A percentile compares a stretch with the other conserved stretches of the same genome.
These are phyloP conservation scores for Oreochromis mossambicus DNA, from an alignment of 2,797 vertebrate genomes.

Conservation along the genomic window DNA sequence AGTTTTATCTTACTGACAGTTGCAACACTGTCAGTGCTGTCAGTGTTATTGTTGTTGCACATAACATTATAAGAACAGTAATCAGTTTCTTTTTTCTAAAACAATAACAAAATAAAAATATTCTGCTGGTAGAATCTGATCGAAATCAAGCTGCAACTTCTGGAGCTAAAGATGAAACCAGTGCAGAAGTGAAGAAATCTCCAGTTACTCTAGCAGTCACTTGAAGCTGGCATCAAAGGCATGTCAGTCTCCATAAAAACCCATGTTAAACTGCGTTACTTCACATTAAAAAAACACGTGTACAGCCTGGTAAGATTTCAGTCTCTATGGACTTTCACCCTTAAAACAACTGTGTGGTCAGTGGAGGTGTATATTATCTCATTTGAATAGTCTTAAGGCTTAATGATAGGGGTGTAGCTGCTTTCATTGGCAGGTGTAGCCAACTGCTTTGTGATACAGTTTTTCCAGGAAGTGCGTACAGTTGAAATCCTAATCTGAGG, in stretches of 20 bases:
- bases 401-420: background rate
- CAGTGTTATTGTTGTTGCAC: background rate
- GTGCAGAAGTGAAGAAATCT: background rate
- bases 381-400: background rate
- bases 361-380: background rate
- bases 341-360: background rate
- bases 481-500: background rate
- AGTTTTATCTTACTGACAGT: background rate
- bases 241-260: background rate
- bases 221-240: background rate
- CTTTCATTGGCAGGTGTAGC: background rate
- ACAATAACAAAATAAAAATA: background rate
- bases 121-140: background rate
- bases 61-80: background rate
- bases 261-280: background rate
- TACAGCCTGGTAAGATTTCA: background rate
- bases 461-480: background rate
- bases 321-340: accelerated
- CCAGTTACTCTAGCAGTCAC: background rate
- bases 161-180: background rate
- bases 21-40: background rate
- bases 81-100: background rate
- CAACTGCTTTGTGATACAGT: background rate
- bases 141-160: background rate
- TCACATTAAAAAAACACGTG: background rate